Conservation (phyloP, 1,140 invertebrate genomes). For the Scaptomyza montana region DNA sequence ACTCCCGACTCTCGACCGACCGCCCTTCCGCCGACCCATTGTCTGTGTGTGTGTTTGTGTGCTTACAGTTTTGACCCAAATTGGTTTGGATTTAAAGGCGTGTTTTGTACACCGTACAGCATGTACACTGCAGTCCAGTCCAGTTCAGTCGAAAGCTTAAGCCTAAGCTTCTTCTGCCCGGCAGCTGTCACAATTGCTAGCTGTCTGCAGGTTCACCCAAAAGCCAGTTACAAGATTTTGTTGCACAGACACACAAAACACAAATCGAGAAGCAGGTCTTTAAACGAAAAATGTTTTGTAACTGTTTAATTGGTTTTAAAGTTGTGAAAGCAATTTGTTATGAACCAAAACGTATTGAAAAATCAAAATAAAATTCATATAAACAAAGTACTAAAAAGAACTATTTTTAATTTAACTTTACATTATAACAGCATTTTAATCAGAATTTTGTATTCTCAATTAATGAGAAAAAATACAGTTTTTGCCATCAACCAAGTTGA, state of each 20-base stretch:
- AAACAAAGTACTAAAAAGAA: too few species aligned
- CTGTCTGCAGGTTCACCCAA: conserved; percentile 32
- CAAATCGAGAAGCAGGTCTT: too few species aligned
- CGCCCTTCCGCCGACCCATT: too few species aligned
- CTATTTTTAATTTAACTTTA: too few species aligned
- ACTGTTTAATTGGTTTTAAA: too few species aligned
- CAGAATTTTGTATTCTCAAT: too few species aligned
- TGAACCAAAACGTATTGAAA: too few species aligned
- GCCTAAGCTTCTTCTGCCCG: conserved; percentile 29
- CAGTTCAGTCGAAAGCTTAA: conserved; percentile 25
- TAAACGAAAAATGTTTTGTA: too few species aligned
- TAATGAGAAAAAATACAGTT: neutral
- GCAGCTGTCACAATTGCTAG: conserved; percentile 38
- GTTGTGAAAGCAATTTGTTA: too few species aligned
- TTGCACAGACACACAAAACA: neutral
- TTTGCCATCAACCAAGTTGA: neutral
- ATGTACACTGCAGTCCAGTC: neutral
- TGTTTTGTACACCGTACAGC: conserved; percentile 17
- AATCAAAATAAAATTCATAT: too few species aligned
- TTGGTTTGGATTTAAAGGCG: conserved; percentile 42
- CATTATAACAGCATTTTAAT: too few species aligned
- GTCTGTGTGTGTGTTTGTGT: neutral
- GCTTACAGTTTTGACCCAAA: conserved; percentile 42
- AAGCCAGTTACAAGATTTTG: conserved; percentile 37
- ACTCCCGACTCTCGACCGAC: neutral